A percentile compares a stretch with the other conserved stretches of the same genome.
Evolutionary conservation across 2,113 vertebrate genomes (phyloP).

Genomic region (Oophaga pumilio): DNA sequence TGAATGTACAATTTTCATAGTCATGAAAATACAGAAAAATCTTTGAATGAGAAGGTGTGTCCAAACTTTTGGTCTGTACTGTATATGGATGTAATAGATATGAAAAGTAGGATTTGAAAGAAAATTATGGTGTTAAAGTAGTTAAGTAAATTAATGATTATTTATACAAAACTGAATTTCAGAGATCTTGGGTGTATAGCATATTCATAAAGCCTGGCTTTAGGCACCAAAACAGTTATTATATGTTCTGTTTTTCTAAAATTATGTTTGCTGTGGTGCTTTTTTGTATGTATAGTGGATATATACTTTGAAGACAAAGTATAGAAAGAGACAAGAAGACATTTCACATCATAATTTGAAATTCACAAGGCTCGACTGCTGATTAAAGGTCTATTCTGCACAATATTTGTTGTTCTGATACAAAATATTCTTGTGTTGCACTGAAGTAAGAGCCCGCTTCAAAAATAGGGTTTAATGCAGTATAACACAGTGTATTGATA

Average conservation of each 20-base stretch:
- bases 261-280: neutral
- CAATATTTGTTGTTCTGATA: constrained; percentile 14
- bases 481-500: constrained; percentile 39
- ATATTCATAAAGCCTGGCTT: too few species aligned
- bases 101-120: too few species aligned
- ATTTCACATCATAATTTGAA: neutral
- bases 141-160: too few species aligned
- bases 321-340: neutral
- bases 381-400: neutral
- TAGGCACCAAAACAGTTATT: too few species aligned
- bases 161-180: too few species aligned
- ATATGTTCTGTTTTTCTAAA: neutral
- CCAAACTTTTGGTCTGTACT: too few species aligned
- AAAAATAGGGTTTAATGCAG: constrained; percentile 16
- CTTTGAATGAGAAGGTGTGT: too few species aligned
- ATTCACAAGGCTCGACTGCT: neutral
- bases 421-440: constrained; percentile 1
- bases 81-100: too few species aligned
- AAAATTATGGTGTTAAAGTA: too few species aligned
- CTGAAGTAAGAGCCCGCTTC: neutral
- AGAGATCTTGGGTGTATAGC: too few species aligned
- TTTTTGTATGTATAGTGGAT: neutral
- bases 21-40: too few species aligned
- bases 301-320: neutral
- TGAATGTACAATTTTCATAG: too few species aligned